A percentile compares a stretch with the other conserved stretches of the same genome.
Conservation (phyloP, 2,888 invertebrate species). For the Andricus quercusramuli region DNA sequence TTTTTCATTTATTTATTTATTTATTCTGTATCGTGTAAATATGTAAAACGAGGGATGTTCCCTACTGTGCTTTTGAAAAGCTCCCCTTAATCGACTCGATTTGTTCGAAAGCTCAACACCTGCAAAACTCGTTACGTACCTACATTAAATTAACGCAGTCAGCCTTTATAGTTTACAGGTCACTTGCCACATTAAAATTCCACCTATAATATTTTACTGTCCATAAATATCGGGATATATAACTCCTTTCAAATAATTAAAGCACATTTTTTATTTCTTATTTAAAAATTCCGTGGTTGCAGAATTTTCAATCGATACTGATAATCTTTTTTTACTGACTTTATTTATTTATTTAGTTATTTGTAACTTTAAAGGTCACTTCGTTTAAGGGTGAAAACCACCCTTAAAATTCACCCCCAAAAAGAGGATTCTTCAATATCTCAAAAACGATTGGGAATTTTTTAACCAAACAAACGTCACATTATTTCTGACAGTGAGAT, state of each 20-base stretch:
- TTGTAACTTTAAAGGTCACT: too few relatives aligned
- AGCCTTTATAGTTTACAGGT: slow-evolving; percentile 15
- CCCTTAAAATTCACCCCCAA: too few relatives aligned
- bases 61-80: neutral
- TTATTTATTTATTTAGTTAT: too few relatives aligned
- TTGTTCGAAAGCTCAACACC: neutral
- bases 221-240: neutral
- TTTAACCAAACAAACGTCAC: too few relatives aligned
- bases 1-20: too few relatives aligned
- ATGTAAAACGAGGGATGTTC: neutral
- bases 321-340: too few relatives aligned
- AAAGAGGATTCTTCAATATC: too few relatives aligned
- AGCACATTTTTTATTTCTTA: neutral
- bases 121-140: neutral
- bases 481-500: too few relatives aligned
- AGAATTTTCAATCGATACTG: too few relatives aligned
- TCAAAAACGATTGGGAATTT: too few relatives aligned
- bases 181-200: neutral
- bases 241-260: neutral
- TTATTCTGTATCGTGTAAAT: neutral
- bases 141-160: neutral
- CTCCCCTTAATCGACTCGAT: neutral
- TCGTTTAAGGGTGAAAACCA: too few relatives aligned
- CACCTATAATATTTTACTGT: slow-evolving; percentile 8
- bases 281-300: too few relatives aligned